Evolutionary conservation across 2,888 invertebrate species (phyloP).

Genomic region (Folsomia candida): DNA sequence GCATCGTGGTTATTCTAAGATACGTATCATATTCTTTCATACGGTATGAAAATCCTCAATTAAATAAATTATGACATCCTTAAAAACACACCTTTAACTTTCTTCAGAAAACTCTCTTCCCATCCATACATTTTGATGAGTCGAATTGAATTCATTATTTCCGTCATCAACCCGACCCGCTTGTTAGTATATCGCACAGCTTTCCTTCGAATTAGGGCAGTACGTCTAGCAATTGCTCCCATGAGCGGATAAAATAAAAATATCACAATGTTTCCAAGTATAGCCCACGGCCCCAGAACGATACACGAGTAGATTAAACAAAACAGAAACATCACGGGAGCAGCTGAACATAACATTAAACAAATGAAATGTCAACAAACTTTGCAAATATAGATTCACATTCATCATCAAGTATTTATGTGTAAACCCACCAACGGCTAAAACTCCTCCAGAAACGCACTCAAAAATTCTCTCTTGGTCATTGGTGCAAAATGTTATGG

Average conservation of each 20-base stretch:
- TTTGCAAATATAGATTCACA: no score
- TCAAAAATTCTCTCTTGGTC: slow-evolving; percentile 56
- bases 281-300: slow-evolving; percentile 56
- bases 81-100: slow-evolving; percentile 52
- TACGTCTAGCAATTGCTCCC: slow-evolving; percentile 53
- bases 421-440: slow-evolving; percentile 50
- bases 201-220: slow-evolving; percentile 51
- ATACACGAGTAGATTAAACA: slow-evolving; percentile 54
- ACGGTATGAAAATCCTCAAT: neutral
- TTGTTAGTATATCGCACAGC: slow-evolving; percentile 53
- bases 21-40: no score
- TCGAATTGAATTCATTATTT: slow-evolving; percentile 59
- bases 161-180: slow-evolving; percentile 57
- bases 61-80: slow-evolving; percentile 1
- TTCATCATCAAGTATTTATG: no score
- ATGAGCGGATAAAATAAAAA: slow-evolving; percentile 56
- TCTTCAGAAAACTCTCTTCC: slow-evolving; percentile 59
- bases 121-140: slow-evolving; percentile 62
- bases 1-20: no score
- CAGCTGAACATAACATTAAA: slow-evolving; percentile 46
- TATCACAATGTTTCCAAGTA: slow-evolving; percentile 55
- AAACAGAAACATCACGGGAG: slow-evolving; percentile 54
- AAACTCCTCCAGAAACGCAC: slow-evolving; percentile 53
- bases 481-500: slow-evolving; percentile 54
- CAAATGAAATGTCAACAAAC: slow-evolving; percentile 8